These are phyloP conservation scores for Lophochroa leadbeateri DNA, from an alignment of 2,113 vertebrate genomes.

Conservation along the genomic window DNA sequence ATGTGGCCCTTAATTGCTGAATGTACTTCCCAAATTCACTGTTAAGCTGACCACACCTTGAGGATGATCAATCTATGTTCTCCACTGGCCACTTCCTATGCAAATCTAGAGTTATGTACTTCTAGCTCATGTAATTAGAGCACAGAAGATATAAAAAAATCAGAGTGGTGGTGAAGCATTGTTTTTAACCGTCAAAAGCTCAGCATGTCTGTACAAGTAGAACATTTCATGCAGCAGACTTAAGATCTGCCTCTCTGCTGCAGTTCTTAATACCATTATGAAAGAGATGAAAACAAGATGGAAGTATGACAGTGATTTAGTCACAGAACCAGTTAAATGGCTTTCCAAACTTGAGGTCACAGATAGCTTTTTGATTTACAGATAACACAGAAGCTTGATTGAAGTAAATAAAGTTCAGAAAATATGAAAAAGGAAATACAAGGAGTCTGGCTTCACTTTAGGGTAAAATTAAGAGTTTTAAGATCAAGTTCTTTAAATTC, in stretches of 20 bases:
- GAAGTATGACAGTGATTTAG: conserved; percentile 51
- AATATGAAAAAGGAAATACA: neutral
- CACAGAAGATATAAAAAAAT: neutral
- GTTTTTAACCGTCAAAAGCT: conserved; percentile 7
- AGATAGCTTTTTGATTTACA: conserved; percentile 29
- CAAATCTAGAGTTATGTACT: neutral
- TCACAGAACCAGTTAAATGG: conserved; percentile 66
- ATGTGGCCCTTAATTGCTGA: neutral
- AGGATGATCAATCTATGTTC: neutral
- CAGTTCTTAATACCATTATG: conserved; percentile 44
- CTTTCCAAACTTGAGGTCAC: conserved; percentile 39
- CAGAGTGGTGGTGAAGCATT: neutral
- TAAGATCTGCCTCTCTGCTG: neutral
- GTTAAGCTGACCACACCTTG: neutral
- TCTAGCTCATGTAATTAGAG: neutral
- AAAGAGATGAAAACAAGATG: conserved; percentile 45
- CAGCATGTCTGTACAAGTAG: conserved; percentile 38
- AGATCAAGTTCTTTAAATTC: neutral
- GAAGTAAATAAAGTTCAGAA: neutral
- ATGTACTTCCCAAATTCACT: neutral
- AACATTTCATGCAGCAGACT: neutral
- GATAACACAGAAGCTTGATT: neutral
- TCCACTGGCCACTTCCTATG: neutral
- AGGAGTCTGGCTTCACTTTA: neutral
- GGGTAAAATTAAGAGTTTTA: neutral